Evolutionary conservation across 2,113 vertebrate genomes (phyloP).

Genomic region (Columbina picui): DNA sequence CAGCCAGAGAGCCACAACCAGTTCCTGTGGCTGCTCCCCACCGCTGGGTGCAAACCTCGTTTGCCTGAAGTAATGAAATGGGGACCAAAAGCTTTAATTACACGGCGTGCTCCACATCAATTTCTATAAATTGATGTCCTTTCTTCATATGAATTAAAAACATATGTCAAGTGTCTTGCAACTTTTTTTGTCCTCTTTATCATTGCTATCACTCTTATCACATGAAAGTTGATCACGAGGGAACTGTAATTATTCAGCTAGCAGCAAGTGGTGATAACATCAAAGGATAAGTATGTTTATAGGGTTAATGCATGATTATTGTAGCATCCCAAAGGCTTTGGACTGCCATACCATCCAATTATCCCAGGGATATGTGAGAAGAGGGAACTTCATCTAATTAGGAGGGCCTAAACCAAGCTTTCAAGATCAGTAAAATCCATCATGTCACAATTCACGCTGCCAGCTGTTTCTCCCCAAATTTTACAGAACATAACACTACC

Average conservation of each 20-base stretch:
- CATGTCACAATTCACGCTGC: background rate
- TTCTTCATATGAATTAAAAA: background rate
- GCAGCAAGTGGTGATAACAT: slow-evolving; percentile 34
- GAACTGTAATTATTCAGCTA: slow-evolving; percentile 51
- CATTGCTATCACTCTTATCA: background rate
- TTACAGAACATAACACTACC: background rate
- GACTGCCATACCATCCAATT: slow-evolving; percentile 34
- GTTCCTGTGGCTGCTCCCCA: slow-evolving; percentile 38
- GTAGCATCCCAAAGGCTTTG: slow-evolving; percentile 59
- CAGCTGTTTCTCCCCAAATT: background rate
- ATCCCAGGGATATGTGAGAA: slow-evolving; percentile 41
- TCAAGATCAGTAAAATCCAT: background rate
- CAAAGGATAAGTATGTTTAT: slow-evolving; percentile 54
- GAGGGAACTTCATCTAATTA: background rate
- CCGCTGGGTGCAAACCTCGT: background rate
- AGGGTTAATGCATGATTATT: slow-evolving; percentile 55
- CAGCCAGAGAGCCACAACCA: slow-evolving; percentile 43
- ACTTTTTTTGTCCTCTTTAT: background rate
- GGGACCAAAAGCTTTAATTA: slow-evolving; percentile 18
- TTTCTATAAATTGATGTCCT: background rate
- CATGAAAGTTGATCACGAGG: slow-evolving; percentile 35
- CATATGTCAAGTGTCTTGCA: background rate
- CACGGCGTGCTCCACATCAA: background rate
- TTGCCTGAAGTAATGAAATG: background rate
- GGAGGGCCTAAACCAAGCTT: background rate